A percentile compares a stretch with the other conserved stretches of the same genome.
These are phyloP conservation scores for Drosophila atroscutellata DNA, from an alignment of 2,888 invertebrate genomes.

Conservation along the genomic window DNA sequence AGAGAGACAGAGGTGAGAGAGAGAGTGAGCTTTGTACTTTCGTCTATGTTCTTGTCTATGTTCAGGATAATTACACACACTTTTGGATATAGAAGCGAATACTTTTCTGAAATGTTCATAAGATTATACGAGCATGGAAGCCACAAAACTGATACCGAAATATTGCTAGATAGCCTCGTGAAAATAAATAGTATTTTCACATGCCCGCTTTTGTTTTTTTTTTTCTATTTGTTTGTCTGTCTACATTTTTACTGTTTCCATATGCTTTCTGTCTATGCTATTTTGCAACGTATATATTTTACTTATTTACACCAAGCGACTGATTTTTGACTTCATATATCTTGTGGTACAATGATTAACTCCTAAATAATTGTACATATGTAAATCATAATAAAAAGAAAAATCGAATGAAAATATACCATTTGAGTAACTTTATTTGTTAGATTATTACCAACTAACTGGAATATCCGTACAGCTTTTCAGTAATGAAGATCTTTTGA, in stretches of 20 bases:
- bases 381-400: not conserved
- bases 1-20: not conserved
- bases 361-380: not conserved
- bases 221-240: not conserved
- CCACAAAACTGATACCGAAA: not conserved
- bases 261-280: not conserved
- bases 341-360: not conserved
- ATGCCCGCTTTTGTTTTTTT: not conserved
- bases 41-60: not conserved
- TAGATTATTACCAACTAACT: not conserved
- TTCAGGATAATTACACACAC: conserved; percentile 4
- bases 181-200: not conserved
- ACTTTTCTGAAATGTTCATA: conserved; percentile 20
- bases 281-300: not conserved
- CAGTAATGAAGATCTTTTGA: not conserved
- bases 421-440: not conserved
- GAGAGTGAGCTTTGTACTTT: not conserved
- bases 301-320: not conserved
- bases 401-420: not conserved
- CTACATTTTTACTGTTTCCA: not conserved
- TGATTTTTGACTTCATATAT: not conserved
- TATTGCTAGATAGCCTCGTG: not conserved
- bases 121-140: conserved; percentile 5
- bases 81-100: conserved; percentile 3
- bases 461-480: not conserved